Evolutionary conservation across 2,888 invertebrate species (phyloP), one percentile per base, ranked within the genome.

Genomic region (Synergus japonicus): DNA sequence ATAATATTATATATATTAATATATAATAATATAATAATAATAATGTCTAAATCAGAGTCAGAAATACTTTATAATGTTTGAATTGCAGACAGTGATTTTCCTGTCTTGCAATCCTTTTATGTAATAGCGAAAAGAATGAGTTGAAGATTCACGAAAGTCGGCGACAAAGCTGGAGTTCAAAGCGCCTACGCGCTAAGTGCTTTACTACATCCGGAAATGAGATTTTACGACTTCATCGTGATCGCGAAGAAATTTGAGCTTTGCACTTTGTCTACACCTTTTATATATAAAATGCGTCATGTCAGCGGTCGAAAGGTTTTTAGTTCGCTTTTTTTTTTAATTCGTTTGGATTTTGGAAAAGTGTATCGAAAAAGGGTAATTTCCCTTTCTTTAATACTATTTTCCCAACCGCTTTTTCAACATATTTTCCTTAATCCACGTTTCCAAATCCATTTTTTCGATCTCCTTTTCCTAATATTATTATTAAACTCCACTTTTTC

Each of bases 181-280:
- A 86, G 84, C 58, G 78, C 83, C 85, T 79, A 85, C 83, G 83
- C 82, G 83, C 82, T 77, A 83, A 85, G 82, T 78, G 80, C 80
- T 81, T 80, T 83, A 78, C 79, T 43, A 66, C 77, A 60, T 73
- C 84, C 83, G 86, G 84, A 86, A 85, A 67, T 64, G 79, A n/a
- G 73, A 73, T 80, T 86, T 86, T 86, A 86, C 78, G 82, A 76
- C 63, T 65, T 79, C 79, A 76, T 77, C 83, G 81, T 82, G 83
- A 81, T 83, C 82, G 46, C 78, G 15, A 81, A 83, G 82, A 78
- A 81, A 83, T 29, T 29, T 29, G 2, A 29, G 22, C 81, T 49
- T 15, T 49, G 49, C 49, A 49, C 49, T 49, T 29, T 13, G 13
- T 46, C 46, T 13, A 4, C 15, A 15, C 13, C 49, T 49, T 49